Base-by-base conservation (phyloP, 2,888 invertebrate species). In the Oscheius sp. region DNA sequence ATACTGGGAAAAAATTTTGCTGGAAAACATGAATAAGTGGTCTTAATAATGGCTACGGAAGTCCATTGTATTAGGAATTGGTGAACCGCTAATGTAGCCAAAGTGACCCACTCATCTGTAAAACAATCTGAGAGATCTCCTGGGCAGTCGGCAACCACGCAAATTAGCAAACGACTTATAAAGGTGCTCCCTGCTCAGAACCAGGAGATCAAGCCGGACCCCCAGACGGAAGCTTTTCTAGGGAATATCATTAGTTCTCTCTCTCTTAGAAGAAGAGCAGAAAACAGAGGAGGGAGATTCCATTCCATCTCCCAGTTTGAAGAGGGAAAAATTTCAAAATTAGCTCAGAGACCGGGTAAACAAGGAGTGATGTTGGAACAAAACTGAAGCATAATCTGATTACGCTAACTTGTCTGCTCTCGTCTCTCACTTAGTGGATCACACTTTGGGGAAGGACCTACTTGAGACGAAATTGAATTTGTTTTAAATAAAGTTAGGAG, bases 71-170 rank as follows among this genome's bases (percentile, higher is more conserved):
- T 34, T 34, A n/a, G n/a, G 20, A 33, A n/a, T n/a, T n/a, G n/a
- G n/a, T n/a, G n/a, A 55, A 55, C 55, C 34, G 17, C n/a, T 61
- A 61, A 61, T 61, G 61, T 42, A 61, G 15, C 61, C 45, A 29
- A 42, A 61, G 61, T 61, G 61, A 42, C 29, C 27, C 61, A 61
- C 61, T 61, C 61, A 45, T 45, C 61, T 61, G 61, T 42, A 61
- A 61, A 45, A 61, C 27, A 42, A 45, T 61, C 42, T 61, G 45
- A n/a, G 61, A 42, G 23, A 42, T 25, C n/a, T n/a, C n/a, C n/a
- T n/a, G n/a, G n/a, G n/a, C n/a, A n/a, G n/a, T n/a, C n/a, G n/a
- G 37, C 27, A 31, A 29, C 58, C 39, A 29, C 42, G 61, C 45
- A 45, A 48, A 48, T n/a, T 42, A 17, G 42, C 17, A n/a, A n/a